Evolutionary conservation across 2,113 vertebrate species (phyloP).

Genomic region (Cromileptes altivelis): DNA sequence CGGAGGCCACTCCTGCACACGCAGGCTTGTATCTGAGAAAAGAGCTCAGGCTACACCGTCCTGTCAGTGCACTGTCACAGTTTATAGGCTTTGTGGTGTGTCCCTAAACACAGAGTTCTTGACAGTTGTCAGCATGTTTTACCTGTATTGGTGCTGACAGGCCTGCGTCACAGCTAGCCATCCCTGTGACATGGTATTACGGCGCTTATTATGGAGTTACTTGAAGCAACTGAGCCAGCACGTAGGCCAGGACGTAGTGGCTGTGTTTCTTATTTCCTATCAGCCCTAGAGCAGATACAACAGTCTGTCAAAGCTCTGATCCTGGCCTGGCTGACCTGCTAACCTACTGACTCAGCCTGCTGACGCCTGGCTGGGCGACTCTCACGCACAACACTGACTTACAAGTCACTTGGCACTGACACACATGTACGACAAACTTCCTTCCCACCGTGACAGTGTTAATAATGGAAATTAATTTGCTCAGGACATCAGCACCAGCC

Average conservation of each 20-base stretch:
- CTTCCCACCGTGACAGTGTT: constrained; percentile 23
- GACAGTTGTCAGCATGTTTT: constrained; percentile 46
- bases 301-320: constrained; percentile 61
- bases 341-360: constrained; percentile 64
- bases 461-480: constrained; percentile 6
- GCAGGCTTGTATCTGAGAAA: background rate
- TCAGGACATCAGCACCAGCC: constrained; percentile 12
- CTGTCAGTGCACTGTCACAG: constrained; percentile 21
- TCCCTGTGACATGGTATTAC: constrained; percentile 43
- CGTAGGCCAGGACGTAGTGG: constrained; percentile 32
- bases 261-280: constrained; percentile 40
- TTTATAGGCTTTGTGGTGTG: constrained; percentile 36
- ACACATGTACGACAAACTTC: constrained; percentile 30
- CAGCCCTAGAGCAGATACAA: constrained; percentile 37
- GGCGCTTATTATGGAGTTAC: constrained; percentile 33
- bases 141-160: constrained; percentile 59
- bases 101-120: constrained; percentile 34
- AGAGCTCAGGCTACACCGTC: background rate
- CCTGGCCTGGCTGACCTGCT: constrained; percentile 71
- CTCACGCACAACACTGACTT: constrained; percentile 35
- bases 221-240: constrained; percentile 26
- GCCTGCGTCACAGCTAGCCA: constrained; percentile 46
- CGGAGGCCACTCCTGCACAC: background rate
- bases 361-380: constrained; percentile 26
- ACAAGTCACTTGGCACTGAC: constrained; percentile 34